A percentile compares a stretch with the other conserved stretches of the same genome.
Evolutionary conservation across 2,797 vertebrate genomes (phyloP).

Genomic region (Tadarida brasiliensis): DNA sequence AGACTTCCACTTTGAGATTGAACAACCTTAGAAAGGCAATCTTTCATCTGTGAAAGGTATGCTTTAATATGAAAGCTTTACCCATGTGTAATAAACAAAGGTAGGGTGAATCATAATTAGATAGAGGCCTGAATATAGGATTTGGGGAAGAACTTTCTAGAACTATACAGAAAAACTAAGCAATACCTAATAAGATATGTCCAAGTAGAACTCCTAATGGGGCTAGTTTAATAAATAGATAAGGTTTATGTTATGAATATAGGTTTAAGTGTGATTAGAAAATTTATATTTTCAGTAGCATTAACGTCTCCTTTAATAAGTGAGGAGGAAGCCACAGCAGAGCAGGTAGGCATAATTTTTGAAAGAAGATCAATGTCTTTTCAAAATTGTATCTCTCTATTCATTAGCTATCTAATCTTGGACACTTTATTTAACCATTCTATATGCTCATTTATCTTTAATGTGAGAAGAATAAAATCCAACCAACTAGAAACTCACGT

Average conservation of each 20-base stretch:
- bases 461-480: background rate
- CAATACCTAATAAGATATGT: background rate
- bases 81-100: background rate
- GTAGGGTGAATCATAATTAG: background rate
- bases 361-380: background rate
- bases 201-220: background rate
- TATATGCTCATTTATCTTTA: background rate
- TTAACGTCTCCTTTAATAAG: background rate
- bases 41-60: conserved; percentile 35
- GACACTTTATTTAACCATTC: background rate
- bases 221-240: background rate
- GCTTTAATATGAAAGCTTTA: conserved; percentile 12
- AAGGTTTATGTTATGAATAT: background rate
- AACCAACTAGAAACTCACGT: background rate
- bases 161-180: background rate
- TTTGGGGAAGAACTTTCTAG: background rate
- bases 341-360: background rate
- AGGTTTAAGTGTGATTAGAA: background rate
- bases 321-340: background rate
- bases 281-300: conserved; percentile 3
- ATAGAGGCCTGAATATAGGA: background rate
- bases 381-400: background rate
- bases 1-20: conserved; percentile 40
- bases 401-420: background rate
- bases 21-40: conserved; percentile 30